Base-by-base conservation (phyloP, 2,888 invertebrate species). In the Polymixis flavicincta region DNA sequence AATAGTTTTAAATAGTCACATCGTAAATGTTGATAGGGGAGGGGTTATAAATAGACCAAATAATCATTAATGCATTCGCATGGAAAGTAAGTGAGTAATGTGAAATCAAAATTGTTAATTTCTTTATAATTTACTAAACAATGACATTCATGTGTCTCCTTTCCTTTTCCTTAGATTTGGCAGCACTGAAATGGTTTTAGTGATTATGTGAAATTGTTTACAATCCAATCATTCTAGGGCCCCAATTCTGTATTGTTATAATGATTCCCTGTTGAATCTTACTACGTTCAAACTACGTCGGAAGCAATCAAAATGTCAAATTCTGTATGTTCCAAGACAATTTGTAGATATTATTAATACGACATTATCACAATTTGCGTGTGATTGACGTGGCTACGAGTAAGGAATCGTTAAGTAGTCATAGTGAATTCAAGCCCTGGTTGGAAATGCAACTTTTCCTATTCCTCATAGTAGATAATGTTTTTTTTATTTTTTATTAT, bases 21-120 rank as follows among this genome's bases (percentile, higher is more conserved):
- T n/a, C n/a, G n/a, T n/a, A n/a, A n/a, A 42, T 57, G 7, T 9
- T 50, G 11, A 42, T 11, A 42, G 42, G 11, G 3, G 11, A 45
- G 11, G 42, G 42, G 42, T 45, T 59, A 28, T 2, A 45, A 65
- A 32, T 32, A 28, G 8, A 50, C 25, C 22, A 25, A n/a, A 55
- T 55, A 13, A 22, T 55, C 19, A 64, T 75, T 22, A 76, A 64
- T 59, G 1, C 50, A 59, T 76, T 52, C 65, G 3, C 17, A 48
- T 61, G 4, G 22, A 22, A 22, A 74, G 9, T 28, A 4, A 11
- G 17, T 0, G 7, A 48, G 54, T 25, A 7, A 63, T 48, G 9
- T 19, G 13, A 17, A 61, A 59, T 17, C n/a, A 19, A 28, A 77
- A 17, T 54, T 7, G 22, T 17, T 17, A n/a, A 54, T 78, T 28